phyloP scores from a whole-genome alignment of 2,888 invertebrate genomes.

The Syritta pipiens region DNA sequence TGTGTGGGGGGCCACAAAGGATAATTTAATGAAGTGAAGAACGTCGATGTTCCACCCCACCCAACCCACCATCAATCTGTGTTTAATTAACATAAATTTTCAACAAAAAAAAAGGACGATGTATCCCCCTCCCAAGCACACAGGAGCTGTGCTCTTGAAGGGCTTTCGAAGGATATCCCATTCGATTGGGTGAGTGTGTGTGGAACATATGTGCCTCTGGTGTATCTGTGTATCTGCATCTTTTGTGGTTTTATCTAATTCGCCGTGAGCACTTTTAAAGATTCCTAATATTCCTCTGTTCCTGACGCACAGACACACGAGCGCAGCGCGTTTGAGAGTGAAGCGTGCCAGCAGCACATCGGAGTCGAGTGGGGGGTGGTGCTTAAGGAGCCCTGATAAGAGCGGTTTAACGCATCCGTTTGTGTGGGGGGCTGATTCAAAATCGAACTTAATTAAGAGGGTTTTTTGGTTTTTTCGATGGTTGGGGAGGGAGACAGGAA shows the following conservation, averaged over 20 bases:
- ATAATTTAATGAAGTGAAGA: constrained; percentile 64
- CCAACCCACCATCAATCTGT: constrained; percentile 55
- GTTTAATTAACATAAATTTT: constrained; percentile 67
- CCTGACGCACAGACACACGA: no score
- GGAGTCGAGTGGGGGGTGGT: no score
- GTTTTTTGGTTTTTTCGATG: no score
- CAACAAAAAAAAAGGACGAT: constrained; percentile 32
- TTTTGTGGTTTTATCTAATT: constrained; percentile 66
- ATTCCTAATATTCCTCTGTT: constrained; percentile 29
- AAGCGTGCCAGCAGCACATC: no score
- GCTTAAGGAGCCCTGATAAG: no score
- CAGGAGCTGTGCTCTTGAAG: constrained; percentile 16
- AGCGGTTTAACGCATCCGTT: no score
- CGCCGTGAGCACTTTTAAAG: constrained; percentile 54
- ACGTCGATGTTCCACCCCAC: constrained; percentile 36
- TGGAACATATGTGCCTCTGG: constrained; percentile 34
- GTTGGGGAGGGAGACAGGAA: no score
- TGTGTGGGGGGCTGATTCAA: no score
- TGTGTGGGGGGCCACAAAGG: constrained; percentile 34
- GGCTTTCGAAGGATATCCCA: constrained; percentile 50
- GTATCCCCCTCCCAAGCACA: no score
- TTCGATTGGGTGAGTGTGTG: constrained; percentile 44
- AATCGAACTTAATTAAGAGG: no score
- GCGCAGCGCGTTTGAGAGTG: no score
- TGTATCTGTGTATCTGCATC: constrained; percentile 49